Base-by-base conservation (phyloP, 2,888 invertebrate genomes). In the Notodonta ziczac region DNA sequence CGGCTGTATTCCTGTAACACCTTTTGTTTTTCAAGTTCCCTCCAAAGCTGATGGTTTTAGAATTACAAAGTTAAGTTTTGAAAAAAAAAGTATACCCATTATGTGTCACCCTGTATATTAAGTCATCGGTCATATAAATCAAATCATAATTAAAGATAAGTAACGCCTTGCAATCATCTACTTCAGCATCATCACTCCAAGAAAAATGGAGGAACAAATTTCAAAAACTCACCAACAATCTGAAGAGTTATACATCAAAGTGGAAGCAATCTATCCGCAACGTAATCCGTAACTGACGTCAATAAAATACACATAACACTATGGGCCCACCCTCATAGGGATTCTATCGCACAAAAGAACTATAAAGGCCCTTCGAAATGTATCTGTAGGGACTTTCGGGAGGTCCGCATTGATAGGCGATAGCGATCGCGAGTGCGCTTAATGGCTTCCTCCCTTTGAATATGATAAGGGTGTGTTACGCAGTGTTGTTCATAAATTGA, bases 261-360 rank as follows among this genome's bases (percentile, higher is more conserved):
- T 24, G 53, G 56, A 48, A 51, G 13, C 50, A 67, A 67, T 65
- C 35, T 60, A 67, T 70, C 54, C 58, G 61, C 61, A 67, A 67
- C 62, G 72, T 70, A 72, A 76, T 69, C 62, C 69, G 58, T 57
- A 63, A 69, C 60, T 62, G 64, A 56, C 70, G 73, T 70, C 78
- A 77, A 78, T 78, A 77, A 74, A 74, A 69, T 65, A 67, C 69
- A 70, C 69, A 72, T 72, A 75, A 76, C 62, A 63, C 59, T 59
- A 56, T 61, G 61, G 63, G 61, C 65, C 52, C 56, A 46, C 68
- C 72, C 68, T 73, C 67, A 59, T 63, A 69, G 70, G 74, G 72
- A 69, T 73, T 69, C 65, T 69, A 67, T 72, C 67, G 69, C 63
- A 75, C 78, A 79, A 78, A 77, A 67, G 71, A 68, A 73, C 73